Evolutionary conservation across 35 echinoderm and acorn worm genomes (phyloP), one percentile per base, ranked within the genome.

Genomic region (Ophiothrix spiculata): DNA sequence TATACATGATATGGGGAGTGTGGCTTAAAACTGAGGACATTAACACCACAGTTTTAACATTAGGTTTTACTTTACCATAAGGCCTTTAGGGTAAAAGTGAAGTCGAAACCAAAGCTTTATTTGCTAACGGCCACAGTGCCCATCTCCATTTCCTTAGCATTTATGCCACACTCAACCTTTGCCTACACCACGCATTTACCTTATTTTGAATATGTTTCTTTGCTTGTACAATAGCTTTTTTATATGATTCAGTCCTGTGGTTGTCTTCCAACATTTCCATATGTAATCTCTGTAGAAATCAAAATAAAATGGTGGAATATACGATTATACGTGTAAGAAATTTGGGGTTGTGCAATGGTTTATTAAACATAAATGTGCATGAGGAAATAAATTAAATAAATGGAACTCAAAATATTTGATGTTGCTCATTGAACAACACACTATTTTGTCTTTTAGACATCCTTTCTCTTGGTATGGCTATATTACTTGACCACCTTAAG

Each of bases 251-350:
- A 36, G 83, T 93, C 63, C 92, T 85, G 78, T 77, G 81, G 33
- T 80, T 37, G 83, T 93, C 92, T 4, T 64, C 38, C 15, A 93
- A 32, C 92, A 93, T 93, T 56, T 93, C 92, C 60, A 80, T 82
- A 75, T 93, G 92, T 28, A 93, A 41, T 79, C 85, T 93, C 92
- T 93, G 73, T 35, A 85, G 79, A 56, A 25, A 32, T 35, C 79
- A 74, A 74, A 80, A 38, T 79, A 64, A 23, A 35, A 69, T 42
- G 32, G 23, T 80, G 34, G 76, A 36, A 25, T 14, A 4, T 36
- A 36, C 32, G 4, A 86, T 36, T 6, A 86, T 38, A 6, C n/a
- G n/a, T n/a, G 32, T 32, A 14, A 78, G 38, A 56, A 15, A 85
- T 29, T 75, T n/a, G 16, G 38, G 33, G 21, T n/a, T 19, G 33